phyloP scores from a whole-genome alignment of 2,888 invertebrate species.

The Drosophila bunnanda region DNA sequence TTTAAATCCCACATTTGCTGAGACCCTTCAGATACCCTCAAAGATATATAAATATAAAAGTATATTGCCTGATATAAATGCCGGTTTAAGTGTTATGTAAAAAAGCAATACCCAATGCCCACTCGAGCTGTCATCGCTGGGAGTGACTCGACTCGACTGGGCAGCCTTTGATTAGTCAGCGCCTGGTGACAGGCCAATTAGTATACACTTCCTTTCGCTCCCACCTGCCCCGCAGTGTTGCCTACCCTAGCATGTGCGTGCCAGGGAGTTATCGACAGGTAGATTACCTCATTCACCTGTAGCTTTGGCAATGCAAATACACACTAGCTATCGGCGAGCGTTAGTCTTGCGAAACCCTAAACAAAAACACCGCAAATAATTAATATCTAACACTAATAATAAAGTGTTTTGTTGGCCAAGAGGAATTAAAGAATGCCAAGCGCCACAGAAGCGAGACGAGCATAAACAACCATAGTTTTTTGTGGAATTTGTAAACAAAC shows the following conservation, averaged over 20 bases:
- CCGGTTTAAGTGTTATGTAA: slow-evolving; percentile 5
- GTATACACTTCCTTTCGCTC: slow-evolving; percentile 6
- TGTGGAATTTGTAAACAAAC: slow-evolving; percentile 30
- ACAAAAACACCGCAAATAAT: slow-evolving; percentile 35
- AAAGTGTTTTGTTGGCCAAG: slow-evolving; percentile 43
- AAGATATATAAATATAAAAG: not conserved
- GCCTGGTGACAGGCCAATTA: slow-evolving; percentile 36
- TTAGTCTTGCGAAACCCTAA: slow-evolving; percentile 46
- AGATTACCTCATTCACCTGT: slow-evolving; percentile 38
- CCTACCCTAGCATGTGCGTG: slow-evolving; percentile 22
- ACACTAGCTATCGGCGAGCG: slow-evolving; percentile 11
- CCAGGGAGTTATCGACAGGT: slow-evolving; percentile 36
- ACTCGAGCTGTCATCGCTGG: slow-evolving; percentile 22
- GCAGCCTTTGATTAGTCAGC: slow-evolving; percentile 35
- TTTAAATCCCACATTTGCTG: not conserved
- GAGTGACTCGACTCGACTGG: slow-evolving; percentile 20
- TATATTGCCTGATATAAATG: slow-evolving; percentile 3
- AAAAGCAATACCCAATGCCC: slow-evolving; percentile 16
- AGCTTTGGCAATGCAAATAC: slow-evolving; percentile 21
- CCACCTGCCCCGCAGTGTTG: not conserved
- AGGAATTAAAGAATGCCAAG: slow-evolving; percentile 29
- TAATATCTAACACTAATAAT: slow-evolving; percentile 25
- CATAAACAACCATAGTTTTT: slow-evolving; percentile 10
- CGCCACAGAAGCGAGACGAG: slow-evolving; percentile 34
- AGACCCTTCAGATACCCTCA: not conserved